Base-by-base conservation (phyloP, 2,888 invertebrate genomes). In the Lycaena phlaeas region DNA sequence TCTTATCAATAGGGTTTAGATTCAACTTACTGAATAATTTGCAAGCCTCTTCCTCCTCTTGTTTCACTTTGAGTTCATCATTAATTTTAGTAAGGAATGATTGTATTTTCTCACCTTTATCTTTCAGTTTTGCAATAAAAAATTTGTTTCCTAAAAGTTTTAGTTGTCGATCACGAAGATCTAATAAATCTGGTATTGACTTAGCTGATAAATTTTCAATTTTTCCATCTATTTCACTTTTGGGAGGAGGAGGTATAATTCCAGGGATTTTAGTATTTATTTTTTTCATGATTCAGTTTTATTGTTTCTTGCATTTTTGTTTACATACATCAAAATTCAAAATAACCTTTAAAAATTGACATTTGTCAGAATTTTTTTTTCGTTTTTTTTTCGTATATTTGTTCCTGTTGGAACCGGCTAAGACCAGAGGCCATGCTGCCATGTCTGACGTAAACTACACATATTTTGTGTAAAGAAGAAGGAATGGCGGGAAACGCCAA, bases 101-200 rank as follows among this genome's bases (percentile, higher is more conserved):
- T 46, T 67, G 64, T 43, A 89, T 86, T 66, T 87, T 89, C 14
- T 69, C 75, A 14, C 89, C 90, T 59, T 86, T 88, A 52, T 90
- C 89, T 0, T 86, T 68, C 40, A 90, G 65, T 58, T 82, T 88
- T 1, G 57, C 63, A 25, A 87, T 64, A 48, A 89, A 88, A 18
- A 48, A 45, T 49, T 87, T 89, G 53, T 82, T 81, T 31, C 61
- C 68, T 9, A 89, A 56, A 25, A 89, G 66, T 61, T 87, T 88
- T 28, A 77, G 52, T 57, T 89, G 89, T 28, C 89, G 76, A 36
- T 86, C 79, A 36, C 86, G 64, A 22, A 88, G 61, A 53, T 88
- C 88, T 22, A 67, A 37, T 15, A 88, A 63, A 59, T 88, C 87
- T 27, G 69, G 54, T 44, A 73, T 64, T 10, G 68, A 66, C 65